phyloP scores from a whole-genome alignment of 1,140 invertebrate genomes.

The Trichonephila clavata region DNA sequence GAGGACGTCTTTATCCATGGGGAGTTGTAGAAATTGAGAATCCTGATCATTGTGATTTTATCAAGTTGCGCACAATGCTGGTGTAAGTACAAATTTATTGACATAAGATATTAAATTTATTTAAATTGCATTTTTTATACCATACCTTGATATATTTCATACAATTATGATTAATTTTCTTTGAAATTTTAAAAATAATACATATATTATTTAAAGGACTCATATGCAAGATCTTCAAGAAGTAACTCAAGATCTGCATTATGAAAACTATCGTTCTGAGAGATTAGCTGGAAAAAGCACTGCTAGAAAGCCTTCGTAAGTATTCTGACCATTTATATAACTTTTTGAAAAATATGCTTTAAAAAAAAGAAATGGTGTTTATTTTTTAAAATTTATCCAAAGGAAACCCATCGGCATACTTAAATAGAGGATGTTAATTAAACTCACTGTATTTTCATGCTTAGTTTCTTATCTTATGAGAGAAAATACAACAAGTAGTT shows the following conservation, averaged over 20 bases:
- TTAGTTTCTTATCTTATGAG: too few species aligned
- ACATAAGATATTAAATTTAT: background rate
- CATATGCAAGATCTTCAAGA: constrained; percentile 84
- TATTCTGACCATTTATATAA: background rate
- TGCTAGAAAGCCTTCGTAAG: constrained; percentile 76
- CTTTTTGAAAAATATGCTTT: too few species aligned
- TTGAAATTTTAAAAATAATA: background rate
- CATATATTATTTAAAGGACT: constrained; percentile 78
- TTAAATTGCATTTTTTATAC: too few species aligned
- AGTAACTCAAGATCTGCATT: constrained; percentile 84
- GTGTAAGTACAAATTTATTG: constrained; percentile 75
- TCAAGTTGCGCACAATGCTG: constrained; percentile 84
- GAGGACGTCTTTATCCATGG: constrained; percentile 85
- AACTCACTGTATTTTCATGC: too few species aligned
- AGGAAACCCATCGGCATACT: too few species aligned
- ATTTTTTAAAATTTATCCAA: too few species aligned
- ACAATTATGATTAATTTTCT: background rate
- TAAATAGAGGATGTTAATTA: too few species aligned
- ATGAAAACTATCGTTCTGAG: constrained; percentile 83
- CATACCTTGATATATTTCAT: background rate
- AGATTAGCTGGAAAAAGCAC: constrained; percentile 78
- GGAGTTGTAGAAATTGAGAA: constrained; percentile 87
- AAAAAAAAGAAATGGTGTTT: too few species aligned
- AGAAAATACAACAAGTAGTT: too few species aligned
- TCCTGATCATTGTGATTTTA: constrained; percentile 86